Percentiles rank a stretch among this genome's conserved stretches.
Conservation (phyloP, 2,113 vertebrate species). For the Triplophysa siluroides region DNA sequence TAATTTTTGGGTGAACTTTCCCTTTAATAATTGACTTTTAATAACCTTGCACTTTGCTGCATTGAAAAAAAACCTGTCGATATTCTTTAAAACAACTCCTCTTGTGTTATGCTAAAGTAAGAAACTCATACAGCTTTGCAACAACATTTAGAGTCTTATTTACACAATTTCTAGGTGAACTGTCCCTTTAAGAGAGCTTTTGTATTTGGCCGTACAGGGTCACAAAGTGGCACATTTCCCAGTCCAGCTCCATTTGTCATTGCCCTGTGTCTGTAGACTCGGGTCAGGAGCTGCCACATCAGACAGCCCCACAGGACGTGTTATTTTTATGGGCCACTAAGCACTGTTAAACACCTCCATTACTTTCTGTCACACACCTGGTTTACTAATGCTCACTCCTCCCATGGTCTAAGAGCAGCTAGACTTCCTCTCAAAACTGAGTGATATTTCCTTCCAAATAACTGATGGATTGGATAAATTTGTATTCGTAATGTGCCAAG, state of each 20-base stretch:
- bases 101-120: too few relatives aligned
- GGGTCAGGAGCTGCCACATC: background rate
- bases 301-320: slow-evolving; percentile 7
- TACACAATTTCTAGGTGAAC: too few relatives aligned
- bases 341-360: slow-evolving; percentile 28
- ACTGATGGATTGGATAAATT: background rate
- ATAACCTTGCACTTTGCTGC: too few relatives aligned
- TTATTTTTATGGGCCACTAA: slow-evolving; percentile 36
- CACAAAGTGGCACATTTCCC: background rate
- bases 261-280: background rate
- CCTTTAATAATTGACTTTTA: too few relatives aligned
- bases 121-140: too few relatives aligned
- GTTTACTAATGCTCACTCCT: slow-evolving; percentile 1
- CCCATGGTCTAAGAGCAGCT: background rate
- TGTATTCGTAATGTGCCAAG: background rate
- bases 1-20: too few relatives aligned
- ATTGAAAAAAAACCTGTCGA: too few relatives aligned
- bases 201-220: background rate
- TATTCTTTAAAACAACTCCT: too few relatives aligned
- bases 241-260: slow-evolving; percentile 21
- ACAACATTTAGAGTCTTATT: too few relatives aligned
- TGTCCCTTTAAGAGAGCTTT: background rate
- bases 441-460: slow-evolving; percentile 16
- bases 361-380: slow-evolving; percentile 24
- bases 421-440: slow-evolving; percentile 15